Base-by-base conservation (phyloP, 2,113 vertebrate species). In the Corapipo altera region DNA sequence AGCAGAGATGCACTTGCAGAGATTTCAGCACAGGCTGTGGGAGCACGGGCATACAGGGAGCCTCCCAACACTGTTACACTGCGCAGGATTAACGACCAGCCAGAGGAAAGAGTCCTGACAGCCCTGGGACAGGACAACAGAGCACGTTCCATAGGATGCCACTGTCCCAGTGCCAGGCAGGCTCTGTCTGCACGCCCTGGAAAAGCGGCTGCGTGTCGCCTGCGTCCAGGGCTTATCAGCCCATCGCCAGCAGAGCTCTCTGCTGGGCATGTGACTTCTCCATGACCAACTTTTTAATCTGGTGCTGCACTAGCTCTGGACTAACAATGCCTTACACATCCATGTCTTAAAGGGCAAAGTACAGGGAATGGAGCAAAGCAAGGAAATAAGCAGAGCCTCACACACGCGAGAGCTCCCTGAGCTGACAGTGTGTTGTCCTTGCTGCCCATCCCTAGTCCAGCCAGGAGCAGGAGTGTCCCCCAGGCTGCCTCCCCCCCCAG, bases 381-480 rank as follows among this genome's bases (percentile, higher is more conserved):
- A 55, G 59, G 46, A 64, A 59, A 52, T 4, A 27, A 44, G 39
- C 20, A 46, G 6, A 73, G 64, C 32, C 49, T n/a, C 28, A 44
- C 58, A 72, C 28, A 44, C 14, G 16, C 2, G 1, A 54, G n/a
- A 83, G 72, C 35, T 24, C 4, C 32, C 4, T 1, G 20, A 57
- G 32, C 48, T 52, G 67, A 39, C 0, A 3, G 11, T 3, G 2
- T 1, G 12, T 0, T 33, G 62, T 17, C 26, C 44, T 27, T 6
- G 3, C 51, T 61, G 66, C 14, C 73, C n/a, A n/a, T 21, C 23
- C 26, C 18, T 44, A 41, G 0, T 1, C 18, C 71, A 26, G 76
- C 14, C 82, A 61, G 39, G 24, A 59, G 22, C 12, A 26, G 15
- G 21, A 78, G 58, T 0, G 0, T 27, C 59, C 30, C 7, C 37